These are phyloP conservation scores for Lumbricus terrestris DNA, from an alignment of 2,888 invertebrate species.

Conservation along the genomic window DNA sequence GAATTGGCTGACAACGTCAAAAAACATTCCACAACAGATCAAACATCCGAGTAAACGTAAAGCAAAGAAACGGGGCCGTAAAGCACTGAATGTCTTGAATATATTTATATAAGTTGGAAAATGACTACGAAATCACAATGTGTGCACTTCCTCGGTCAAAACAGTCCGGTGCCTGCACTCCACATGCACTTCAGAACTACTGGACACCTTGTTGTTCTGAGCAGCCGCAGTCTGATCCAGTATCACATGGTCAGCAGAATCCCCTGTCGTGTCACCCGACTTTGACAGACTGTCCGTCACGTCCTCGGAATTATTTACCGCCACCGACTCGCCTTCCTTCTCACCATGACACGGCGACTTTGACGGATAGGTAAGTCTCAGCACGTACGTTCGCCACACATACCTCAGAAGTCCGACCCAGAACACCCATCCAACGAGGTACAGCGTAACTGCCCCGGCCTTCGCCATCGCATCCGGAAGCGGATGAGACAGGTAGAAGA, in stretches of 20 bases:
- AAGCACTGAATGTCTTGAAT: neutral
- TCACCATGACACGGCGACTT: neutral
- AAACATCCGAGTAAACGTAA: neutral
- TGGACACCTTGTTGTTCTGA: neutral
- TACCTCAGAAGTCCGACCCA: slow-evolving; percentile 52
- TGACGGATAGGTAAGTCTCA: neutral
- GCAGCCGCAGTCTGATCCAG: neutral
- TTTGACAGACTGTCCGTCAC: neutral
- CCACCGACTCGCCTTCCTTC: neutral
- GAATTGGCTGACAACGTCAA: too few species aligned
- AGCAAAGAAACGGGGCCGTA: neutral
- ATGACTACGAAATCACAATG: neutral
- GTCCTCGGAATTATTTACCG: neutral
- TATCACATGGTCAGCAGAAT: neutral
- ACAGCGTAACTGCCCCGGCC: slow-evolving; percentile 50
- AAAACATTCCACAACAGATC: neutral
- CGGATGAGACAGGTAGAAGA: slow-evolving; percentile 47
- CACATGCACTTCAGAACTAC: neutral
- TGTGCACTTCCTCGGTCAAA: neutral
- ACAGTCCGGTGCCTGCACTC: neutral
- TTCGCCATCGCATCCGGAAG: slow-evolving; percentile 47
- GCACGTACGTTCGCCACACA: slow-evolving; percentile 47
- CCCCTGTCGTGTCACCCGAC: neutral
- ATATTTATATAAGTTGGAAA: neutral
- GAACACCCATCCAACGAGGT: slow-evolving; percentile 53